Base-by-base conservation (phyloP, 64 coral and sea anemone species). In the Montipora foliosa region DNA sequence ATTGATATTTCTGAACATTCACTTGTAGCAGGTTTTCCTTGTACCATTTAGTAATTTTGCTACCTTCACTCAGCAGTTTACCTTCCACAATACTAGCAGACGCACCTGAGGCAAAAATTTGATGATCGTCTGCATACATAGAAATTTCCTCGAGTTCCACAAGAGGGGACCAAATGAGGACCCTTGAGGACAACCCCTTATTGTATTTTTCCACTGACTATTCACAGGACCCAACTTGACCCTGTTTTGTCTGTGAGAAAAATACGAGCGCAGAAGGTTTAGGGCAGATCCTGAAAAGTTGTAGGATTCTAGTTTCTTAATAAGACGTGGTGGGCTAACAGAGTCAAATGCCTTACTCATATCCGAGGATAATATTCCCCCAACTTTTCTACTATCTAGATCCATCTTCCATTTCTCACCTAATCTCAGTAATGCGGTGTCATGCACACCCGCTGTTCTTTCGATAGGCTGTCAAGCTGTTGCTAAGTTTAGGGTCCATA, bases 271-370 rank as follows among this genome's bases (percentile, higher is more conserved):
- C 12, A 90, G 19, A 44, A 90, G 75, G 44, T 79, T 77, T n/a
- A 90, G 29, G 29, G 88, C 51, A 61, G 25, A 62, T 22, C 78
- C 74, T n/a, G 88, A 61, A 44, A 90, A 59, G 25, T 76, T 76
- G 58, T 90, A 90, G 17, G 74, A 74, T 61, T 77, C 47, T 8
- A 90, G 73, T 76, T 90, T 90, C 37, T 74, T 60, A 24, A 90
- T 37, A 17, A 90, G 59, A 0, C 79, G 50, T 58, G 52, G 76
- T 29, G 51, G 88, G 76, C 78, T 59, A 53, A 90, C 46, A 67
- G 88, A 90, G 78, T 90, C 88, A 64, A 90, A 90, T 50, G 77
- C 89, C 80, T 91, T 91, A 50, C 75, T 79, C 89, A 91, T 91
- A 44, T 91, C 88, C 21, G 88, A 78, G 74, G 72, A 73, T 78